These are phyloP conservation scores for Teleiodes luculella DNA, from an alignment of 2,888 invertebrate genomes.

Conservation along the genomic window DNA sequence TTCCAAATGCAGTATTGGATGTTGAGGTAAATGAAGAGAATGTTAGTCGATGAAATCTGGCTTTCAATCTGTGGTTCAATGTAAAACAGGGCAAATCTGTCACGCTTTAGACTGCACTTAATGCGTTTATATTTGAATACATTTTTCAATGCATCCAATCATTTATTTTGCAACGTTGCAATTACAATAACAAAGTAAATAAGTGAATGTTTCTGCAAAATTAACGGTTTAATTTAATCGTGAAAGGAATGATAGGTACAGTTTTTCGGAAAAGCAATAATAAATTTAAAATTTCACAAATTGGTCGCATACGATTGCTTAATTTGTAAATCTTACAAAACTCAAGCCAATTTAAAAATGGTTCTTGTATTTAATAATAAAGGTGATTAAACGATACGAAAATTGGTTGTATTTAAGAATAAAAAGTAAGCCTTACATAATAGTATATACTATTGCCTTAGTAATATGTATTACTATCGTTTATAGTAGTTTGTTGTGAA, in stretches of 20 bases:
- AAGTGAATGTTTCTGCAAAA: slow-evolving; percentile 19
- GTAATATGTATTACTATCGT: too few relatives aligned
- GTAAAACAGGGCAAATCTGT: slow-evolving; percentile 50
- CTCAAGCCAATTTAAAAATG: too few relatives aligned
- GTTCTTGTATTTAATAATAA: too few relatives aligned
- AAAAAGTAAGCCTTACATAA: too few relatives aligned
- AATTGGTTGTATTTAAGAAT: too few relatives aligned
- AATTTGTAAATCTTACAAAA: not conserved
- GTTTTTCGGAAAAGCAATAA: not conserved
- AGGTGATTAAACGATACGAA: too few relatives aligned
- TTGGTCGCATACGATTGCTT: not conserved
- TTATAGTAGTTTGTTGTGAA: too few relatives aligned
- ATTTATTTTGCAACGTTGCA: slow-evolving; percentile 18
- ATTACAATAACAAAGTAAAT: slow-evolving; percentile 20
- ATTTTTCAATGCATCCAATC: slow-evolving; percentile 33
- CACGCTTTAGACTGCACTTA: slow-evolving; percentile 70
- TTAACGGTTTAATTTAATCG: not conserved
- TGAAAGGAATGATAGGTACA: slow-evolving; percentile 1
- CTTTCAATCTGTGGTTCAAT: not conserved
- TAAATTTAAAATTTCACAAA: not conserved
- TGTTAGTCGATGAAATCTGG: not conserved
- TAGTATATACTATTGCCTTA: too few relatives aligned
- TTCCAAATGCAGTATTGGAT: not conserved
- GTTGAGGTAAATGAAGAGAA: not conserved
- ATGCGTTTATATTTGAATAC: slow-evolving; percentile 51